Evolutionary conservation across 2,888 invertebrate genomes (phyloP).

Genomic region (Patella ulyssiponensis): DNA sequence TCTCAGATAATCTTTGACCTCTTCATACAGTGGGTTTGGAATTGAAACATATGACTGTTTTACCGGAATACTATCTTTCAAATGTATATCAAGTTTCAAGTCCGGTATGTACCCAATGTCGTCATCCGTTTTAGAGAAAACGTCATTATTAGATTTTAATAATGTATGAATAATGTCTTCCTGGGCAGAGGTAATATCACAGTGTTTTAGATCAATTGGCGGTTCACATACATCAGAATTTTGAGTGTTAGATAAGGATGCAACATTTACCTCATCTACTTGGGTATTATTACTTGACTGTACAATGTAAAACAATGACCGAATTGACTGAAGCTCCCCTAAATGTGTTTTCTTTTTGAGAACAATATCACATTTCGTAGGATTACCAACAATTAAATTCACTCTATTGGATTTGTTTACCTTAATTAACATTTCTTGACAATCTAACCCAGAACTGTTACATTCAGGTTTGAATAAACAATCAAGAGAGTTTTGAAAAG

Average conservation of each 20-base stretch:
- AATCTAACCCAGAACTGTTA: not conserved
- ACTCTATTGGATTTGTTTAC: not conserved
- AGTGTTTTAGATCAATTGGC: not conserved
- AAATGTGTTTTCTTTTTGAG: not conserved
- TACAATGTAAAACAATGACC: not conserved
- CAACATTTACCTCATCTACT: not conserved
- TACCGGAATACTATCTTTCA: not conserved
- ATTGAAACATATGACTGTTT: conserved; percentile 16
- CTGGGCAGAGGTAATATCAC: not conserved
- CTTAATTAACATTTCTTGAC: not conserved
- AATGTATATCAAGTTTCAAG: conserved; percentile 8
- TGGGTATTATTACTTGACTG: not conserved
- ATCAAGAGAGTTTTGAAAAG: not conserved
- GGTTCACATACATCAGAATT: not conserved
- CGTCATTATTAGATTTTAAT: not conserved
- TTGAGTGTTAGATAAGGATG: too few relatives aligned
- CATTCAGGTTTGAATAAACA: not conserved
- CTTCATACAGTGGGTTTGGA: conserved; percentile 12
- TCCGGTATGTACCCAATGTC: conserved; percentile 14
- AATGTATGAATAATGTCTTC: not conserved
- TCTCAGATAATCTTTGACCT: conserved; percentile 21
- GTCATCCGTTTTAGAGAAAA: conserved; percentile 11
- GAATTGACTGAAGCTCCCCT: not conserved
- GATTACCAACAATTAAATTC: not conserved
- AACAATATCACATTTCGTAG: not conserved